phyloP scores from a whole-genome alignment of 2,888 invertebrate species.

The Cheilosia soror region DNA sequence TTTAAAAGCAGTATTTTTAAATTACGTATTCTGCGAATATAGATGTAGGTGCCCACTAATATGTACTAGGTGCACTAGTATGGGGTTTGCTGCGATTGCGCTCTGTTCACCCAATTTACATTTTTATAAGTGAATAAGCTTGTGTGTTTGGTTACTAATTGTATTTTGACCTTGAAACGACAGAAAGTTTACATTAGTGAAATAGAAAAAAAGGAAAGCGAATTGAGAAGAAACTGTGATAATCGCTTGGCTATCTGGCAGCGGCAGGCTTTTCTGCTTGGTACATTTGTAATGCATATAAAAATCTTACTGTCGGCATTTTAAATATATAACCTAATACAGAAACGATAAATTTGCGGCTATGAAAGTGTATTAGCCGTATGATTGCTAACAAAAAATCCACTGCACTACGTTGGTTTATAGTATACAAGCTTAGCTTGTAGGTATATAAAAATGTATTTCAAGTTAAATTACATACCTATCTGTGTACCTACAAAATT shows the following conservation, averaged over 20 bases:
- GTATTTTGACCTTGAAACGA: conserved; percentile 45
- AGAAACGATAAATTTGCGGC: too few species aligned
- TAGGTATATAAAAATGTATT: too few species aligned
- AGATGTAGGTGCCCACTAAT: background rate
- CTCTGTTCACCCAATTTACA: conserved; percentile 6
- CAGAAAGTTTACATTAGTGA: conserved; percentile 17
- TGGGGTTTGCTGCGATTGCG: conserved; percentile 32
- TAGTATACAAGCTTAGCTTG: too few species aligned
- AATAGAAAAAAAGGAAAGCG: conserved; percentile 30
- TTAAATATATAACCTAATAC: background rate
- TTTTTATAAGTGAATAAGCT: conserved; percentile 17
- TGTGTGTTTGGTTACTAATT: conserved; percentile 30
- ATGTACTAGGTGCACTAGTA: background rate
- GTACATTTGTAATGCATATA: background rate
- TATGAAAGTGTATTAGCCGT: background rate
- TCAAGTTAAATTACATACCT: too few species aligned
- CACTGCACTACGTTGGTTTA: too few species aligned
- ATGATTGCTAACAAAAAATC: too few species aligned
- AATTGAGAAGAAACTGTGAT: conserved; percentile 19
- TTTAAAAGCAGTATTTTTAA: conserved; percentile 21
- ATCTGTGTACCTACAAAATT: too few species aligned
- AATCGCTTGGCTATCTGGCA: conserved; percentile 15
- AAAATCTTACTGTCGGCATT: background rate
- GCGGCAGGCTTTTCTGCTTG: background rate
- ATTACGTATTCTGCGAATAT: background rate